These are phyloP conservation scores for Isoperla grammatica DNA, from an alignment of 2,888 invertebrate species.

Conservation along the genomic window DNA sequence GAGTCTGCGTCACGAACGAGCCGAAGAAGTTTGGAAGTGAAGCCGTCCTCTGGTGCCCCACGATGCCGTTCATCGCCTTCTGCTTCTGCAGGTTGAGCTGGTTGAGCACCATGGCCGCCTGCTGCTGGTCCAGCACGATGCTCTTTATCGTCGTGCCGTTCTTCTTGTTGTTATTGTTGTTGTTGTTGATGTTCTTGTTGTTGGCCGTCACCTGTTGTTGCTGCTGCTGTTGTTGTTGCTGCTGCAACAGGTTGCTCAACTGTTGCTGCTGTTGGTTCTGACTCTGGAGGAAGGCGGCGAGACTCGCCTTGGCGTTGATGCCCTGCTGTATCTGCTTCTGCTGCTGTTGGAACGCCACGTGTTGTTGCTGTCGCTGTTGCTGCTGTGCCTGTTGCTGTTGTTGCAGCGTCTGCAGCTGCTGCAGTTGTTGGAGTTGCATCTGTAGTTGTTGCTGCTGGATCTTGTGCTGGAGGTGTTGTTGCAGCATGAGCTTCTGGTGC, in stretches of 20 bases:
- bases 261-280: constrained; percentile 37
- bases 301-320: constrained; percentile 46
- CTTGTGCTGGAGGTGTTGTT: constrained; percentile 66
- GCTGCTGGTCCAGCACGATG: constrained; percentile 29
- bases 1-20: constrained; percentile 33
- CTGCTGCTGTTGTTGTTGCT: constrained; percentile 36
- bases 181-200: constrained; percentile 29
- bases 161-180: constrained; percentile 18
- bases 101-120: constrained; percentile 31
- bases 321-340: constrained; percentile 38
- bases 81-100: constrained; percentile 30
- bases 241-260: constrained; percentile 37
- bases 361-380: constrained; percentile 34
- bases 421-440: constrained; percentile 40
- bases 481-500: constrained; percentile 51
- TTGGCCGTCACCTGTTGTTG: constrained; percentile 33
- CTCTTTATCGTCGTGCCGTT: constrained; percentile 22
- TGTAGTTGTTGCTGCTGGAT: constrained; percentile 55
- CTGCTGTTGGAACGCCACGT: constrained; percentile 37
- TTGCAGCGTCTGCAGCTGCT: constrained; percentile 45
- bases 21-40: constrained; percentile 57
- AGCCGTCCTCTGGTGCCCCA: constrained; percentile 42
- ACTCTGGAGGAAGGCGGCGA: constrained; percentile 46
- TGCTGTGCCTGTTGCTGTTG: constrained; percentile 33
- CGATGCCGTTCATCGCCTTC: constrained; percentile 21